Conservation (phyloP, 35 echinoderm and acorn worm genomes). For the Diadema setosum region DNA sequence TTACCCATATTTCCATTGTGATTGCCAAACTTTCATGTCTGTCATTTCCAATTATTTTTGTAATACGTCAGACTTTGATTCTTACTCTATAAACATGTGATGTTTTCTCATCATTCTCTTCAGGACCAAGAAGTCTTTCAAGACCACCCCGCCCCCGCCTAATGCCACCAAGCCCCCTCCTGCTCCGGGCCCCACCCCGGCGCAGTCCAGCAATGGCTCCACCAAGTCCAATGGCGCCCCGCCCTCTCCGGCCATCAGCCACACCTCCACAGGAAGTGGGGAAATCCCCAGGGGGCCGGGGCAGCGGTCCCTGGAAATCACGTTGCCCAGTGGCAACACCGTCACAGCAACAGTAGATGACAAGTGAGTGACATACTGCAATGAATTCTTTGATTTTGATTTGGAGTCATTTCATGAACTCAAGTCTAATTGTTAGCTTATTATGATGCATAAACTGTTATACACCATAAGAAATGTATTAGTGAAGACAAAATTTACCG, state of each 20-base stretch:
- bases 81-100: too few species aligned
- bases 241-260: background rate
- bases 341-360: background rate
- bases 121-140: slow-evolving; percentile 1
- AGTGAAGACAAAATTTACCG: too few species aligned
- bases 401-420: too few species aligned
- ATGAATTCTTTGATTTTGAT: background rate
- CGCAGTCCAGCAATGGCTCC: background rate
- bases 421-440: too few species aligned
- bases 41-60: too few species aligned
- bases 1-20: too few species aligned
- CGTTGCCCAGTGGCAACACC: background rate
- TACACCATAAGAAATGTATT: too few species aligned
- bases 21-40: too few species aligned
- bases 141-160: background rate
- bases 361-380: background rate
- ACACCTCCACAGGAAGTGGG: background rate
- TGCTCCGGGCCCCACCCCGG: background rate
- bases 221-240: background rate
- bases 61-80: too few species aligned
- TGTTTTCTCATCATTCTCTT: too few species aligned
- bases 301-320: background rate
- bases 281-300: background rate
- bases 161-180: background rate
- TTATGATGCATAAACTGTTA: too few species aligned